These are phyloP conservation scores for Hypotaenidia okinawae DNA, from an alignment of 2,797 vertebrate genomes.

Conservation along the genomic window DNA sequence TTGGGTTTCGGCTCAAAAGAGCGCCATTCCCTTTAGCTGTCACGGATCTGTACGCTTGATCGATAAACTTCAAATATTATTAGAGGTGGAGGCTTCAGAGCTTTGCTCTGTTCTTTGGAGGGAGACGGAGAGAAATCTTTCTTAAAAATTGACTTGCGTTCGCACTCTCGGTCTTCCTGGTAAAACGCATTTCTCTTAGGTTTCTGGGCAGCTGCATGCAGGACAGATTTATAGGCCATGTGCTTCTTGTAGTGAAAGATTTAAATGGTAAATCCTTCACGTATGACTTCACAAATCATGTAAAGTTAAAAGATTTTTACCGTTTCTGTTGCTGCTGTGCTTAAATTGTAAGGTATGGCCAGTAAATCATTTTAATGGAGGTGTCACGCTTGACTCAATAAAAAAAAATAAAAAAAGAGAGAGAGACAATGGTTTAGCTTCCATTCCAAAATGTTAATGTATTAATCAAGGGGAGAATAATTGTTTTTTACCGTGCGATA, in stretches of 20 bases:
- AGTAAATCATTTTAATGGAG: conserved; percentile 90
- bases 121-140: conserved; percentile 88
- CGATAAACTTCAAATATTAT: conserved; percentile 94
- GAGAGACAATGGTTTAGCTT: conserved; percentile 80
- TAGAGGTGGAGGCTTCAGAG: conserved; percentile 88
- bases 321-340: conserved; percentile 87
- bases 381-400: conserved; percentile 80
- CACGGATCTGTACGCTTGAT: conserved; percentile 90
- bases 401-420: conserved; percentile 24
- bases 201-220: conserved; percentile 73
- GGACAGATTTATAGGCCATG: conserved; percentile 87
- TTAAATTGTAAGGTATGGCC: conserved; percentile 87
- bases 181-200: conserved; percentile 83
- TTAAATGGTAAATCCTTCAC: conserved; percentile 93
- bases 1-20: conserved; percentile 81
- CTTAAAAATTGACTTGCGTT: conserved; percentile 87
- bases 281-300: conserved; percentile 94
- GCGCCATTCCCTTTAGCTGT: conserved; percentile 89
- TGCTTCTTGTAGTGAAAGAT: conserved; percentile 90
- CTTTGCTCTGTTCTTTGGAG: conserved; percentile 86
- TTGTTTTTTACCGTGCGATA: conserved; percentile 79
- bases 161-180: conserved; percentile 84
- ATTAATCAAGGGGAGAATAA: conserved; percentile 86
- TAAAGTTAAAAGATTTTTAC: conserved; percentile 90
- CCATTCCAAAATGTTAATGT: conserved; percentile 85